A percentile compares a stretch with the other conserved stretches of the same genome.
These are phyloP conservation scores for Hetaerina americana DNA, from an alignment of 1,140 invertebrate species.

Conservation along the genomic window DNA sequence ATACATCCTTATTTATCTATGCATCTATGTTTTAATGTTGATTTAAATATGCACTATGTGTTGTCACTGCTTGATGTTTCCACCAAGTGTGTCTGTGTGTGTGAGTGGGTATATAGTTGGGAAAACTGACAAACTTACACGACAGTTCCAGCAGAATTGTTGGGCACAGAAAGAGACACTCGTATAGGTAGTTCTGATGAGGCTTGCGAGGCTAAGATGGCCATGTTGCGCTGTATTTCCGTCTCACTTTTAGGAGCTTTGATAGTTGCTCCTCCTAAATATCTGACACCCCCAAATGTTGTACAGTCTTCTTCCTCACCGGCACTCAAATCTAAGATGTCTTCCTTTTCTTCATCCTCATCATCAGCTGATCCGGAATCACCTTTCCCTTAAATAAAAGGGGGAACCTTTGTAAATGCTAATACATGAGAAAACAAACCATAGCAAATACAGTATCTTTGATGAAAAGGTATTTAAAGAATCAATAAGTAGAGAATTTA, in stretches of 20 bases:
- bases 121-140: constrained; percentile 47
- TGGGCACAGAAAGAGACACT: constrained; percentile 82
- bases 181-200: constrained; percentile 64
- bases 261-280: constrained; percentile 84
- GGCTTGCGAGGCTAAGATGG: constrained; percentile 63
- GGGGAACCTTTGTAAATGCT: no score
- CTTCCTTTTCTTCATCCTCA: constrained; percentile 53
- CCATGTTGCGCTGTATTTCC: constrained; percentile 94
- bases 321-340: constrained; percentile 29
- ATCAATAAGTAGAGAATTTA: no score
- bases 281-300: constrained; percentile 86
- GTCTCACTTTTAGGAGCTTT: constrained; percentile 84
- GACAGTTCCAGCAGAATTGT: constrained; percentile 67
- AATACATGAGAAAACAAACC: no score
- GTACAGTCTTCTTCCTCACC: constrained; percentile 76
- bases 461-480: no score
- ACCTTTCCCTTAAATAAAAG: constrained; percentile 50
- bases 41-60: no score
- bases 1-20: no score
- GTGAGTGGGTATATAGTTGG: no score
- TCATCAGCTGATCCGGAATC: constrained; percentile 63
- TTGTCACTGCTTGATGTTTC: no score
- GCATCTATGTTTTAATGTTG: no score
- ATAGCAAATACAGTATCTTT: no score
- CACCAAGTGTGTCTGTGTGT: no score